These are phyloP conservation scores for Chloroclystis v-ata DNA, from an alignment of 2,888 invertebrate species.

Conservation along the genomic window DNA sequence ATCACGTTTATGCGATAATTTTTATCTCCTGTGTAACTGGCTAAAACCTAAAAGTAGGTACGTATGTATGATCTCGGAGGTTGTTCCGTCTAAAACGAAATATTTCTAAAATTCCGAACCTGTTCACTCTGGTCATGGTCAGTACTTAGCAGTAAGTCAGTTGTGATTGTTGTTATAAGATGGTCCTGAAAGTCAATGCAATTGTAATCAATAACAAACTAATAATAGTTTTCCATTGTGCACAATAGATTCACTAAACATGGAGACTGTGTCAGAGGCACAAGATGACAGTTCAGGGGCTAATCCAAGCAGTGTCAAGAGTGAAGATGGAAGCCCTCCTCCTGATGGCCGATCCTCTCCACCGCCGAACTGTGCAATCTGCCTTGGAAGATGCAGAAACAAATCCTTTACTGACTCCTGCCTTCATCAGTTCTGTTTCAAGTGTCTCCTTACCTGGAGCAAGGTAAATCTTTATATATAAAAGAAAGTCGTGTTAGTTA, in stretches of 20 bases:
- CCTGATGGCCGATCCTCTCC: conserved; percentile 77
- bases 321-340: conserved; percentile 70
- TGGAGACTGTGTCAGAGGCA: conserved; percentile 55
- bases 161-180: too few relatives aligned
- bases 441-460: conserved; percentile 95
- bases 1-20: not conserved
- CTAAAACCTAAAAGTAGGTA: too few relatives aligned
- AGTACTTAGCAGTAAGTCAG: too few relatives aligned
- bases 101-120: too few relatives aligned
- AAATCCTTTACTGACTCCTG: conserved; percentile 96
- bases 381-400: conserved; percentile 90
- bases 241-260: conserved; percentile 20
- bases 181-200: too few relatives aligned
- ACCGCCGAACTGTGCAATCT: conserved; percentile 94
- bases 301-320: conserved; percentile 67
- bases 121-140: too few relatives aligned
- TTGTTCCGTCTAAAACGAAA: too few relatives aligned
- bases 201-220: not conserved
- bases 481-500: too few relatives aligned
- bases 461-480: too few relatives aligned
- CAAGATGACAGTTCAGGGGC: conserved; percentile 58
- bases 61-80: too few relatives aligned
- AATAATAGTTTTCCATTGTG: not conserved
- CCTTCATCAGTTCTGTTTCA: conserved; percentile 95
- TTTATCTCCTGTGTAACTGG: too few relatives aligned